Evolutionary conservation across 2,888 invertebrate species (phyloP).

Genomic region (Luperina testacea): DNA sequence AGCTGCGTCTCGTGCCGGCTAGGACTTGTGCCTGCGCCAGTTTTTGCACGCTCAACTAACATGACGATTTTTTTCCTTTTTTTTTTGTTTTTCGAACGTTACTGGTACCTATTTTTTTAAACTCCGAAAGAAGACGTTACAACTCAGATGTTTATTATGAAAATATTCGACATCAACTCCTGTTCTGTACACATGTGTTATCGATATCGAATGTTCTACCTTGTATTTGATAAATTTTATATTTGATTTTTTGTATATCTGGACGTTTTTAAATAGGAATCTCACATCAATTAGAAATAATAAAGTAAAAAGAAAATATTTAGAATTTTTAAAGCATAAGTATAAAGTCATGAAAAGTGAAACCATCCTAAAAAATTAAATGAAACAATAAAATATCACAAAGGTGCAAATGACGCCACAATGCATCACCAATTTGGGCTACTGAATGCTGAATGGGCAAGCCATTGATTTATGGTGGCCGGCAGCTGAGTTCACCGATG

Average conservation of each 20-base stretch:
- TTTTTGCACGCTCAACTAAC: constrained; percentile 85
- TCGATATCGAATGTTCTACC: constrained; percentile 21
- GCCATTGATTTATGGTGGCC: constrained; percentile 78
- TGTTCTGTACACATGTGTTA: constrained; percentile 46
- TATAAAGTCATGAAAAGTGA: constrained; percentile 11
- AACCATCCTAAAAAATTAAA: constrained; percentile 24
- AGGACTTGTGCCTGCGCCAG: constrained; percentile 76
- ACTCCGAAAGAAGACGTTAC: constrained; percentile 62
- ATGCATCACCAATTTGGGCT: constrained; percentile 71
- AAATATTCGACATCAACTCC: constrained; percentile 50
- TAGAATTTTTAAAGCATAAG: neutral
- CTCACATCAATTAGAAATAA: neutral
- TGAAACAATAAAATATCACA: constrained; percentile 53
- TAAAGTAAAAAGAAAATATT: neutral
- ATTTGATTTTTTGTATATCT: neutral
- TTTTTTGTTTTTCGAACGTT: constrained; percentile 78
- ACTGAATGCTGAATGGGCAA: constrained; percentile 77
- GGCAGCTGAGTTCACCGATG: constrained; percentile 78
- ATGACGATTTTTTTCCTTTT: constrained; percentile 75
- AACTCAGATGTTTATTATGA: constrained; percentile 64
- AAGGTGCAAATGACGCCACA: constrained; percentile 68
- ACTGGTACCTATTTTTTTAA: constrained; percentile 67
- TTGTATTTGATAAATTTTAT: neutral
- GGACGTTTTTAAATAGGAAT: neutral
- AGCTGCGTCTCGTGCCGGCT: constrained; percentile 88